Conservation (phyloP, 2,888 invertebrate genomes). For the Neocrepidodera transversa region DNA sequence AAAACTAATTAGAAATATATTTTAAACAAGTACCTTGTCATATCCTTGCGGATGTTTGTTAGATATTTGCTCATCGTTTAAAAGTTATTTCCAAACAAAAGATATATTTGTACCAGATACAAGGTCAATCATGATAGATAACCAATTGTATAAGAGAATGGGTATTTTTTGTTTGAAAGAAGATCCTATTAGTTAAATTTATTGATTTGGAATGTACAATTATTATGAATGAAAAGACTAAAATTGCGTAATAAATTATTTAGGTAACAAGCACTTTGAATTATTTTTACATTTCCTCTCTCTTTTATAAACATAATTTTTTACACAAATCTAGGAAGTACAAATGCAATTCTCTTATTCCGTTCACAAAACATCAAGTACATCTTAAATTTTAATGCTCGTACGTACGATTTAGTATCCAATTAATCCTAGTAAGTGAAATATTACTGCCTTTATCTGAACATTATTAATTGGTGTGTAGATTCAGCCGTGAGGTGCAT, state of each 20-base stretch:
- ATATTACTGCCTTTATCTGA: too few species aligned
- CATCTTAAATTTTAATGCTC: too few species aligned
- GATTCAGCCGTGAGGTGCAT: too few species aligned
- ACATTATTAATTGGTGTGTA: too few species aligned
- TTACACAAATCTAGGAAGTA: too few species aligned
- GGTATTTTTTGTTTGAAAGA: slow-evolving; percentile 17
- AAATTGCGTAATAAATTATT: neutral
- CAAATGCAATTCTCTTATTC: too few species aligned
- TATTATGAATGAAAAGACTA: slow-evolving; percentile 7
- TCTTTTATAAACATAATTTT: too few species aligned
- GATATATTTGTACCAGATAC: slow-evolving; percentile 18
- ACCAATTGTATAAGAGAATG: slow-evolving; percentile 5
- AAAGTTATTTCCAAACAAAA: slow-evolving; percentile 31
- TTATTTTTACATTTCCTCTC: too few species aligned
- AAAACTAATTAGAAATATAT: neutral
- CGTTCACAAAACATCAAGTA: too few species aligned
- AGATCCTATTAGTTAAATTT: slow-evolving; percentile 21
- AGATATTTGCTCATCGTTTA: slow-evolving; percentile 33
- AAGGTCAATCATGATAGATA: slow-evolving; percentile 27
- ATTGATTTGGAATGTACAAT: slow-evolving; percentile 17
- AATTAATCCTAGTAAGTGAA: too few species aligned
- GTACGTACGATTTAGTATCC: too few species aligned
- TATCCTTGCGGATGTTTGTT: slow-evolving; percentile 34
- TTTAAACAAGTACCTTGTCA: slow-evolving; percentile 7
- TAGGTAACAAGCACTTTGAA: too few species aligned